Evolutionary conservation across 2,888 invertebrate genomes (phyloP).

Genomic region (Myathropa florea): DNA sequence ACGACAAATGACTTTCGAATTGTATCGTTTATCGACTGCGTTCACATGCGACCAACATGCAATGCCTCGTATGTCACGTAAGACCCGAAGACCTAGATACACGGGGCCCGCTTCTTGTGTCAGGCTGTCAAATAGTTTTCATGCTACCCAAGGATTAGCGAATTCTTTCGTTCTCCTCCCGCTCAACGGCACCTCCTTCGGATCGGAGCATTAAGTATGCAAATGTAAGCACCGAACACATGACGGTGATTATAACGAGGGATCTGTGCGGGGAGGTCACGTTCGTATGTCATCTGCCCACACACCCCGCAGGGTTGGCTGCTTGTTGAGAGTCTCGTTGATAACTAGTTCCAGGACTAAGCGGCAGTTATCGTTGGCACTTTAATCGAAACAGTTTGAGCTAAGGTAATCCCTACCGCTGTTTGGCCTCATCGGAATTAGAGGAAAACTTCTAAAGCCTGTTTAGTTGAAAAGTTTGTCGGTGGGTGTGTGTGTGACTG

Average conservation of each 20-base stretch:
- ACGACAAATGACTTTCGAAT: slow-evolving; percentile 40
- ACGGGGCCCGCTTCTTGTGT: slow-evolving; percentile 11
- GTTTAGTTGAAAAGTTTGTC: slow-evolving; percentile 24
- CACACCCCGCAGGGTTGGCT: neutral
- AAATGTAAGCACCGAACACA: slow-evolving; percentile 52
- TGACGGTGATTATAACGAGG: slow-evolving; percentile 47
- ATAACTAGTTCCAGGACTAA: slow-evolving; percentile 47
- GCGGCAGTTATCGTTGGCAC: slow-evolving; percentile 43
- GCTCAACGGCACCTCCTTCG: no score
- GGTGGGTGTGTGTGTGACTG: neutral
- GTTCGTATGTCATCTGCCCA: slow-evolving; percentile 47
- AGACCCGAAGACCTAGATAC: slow-evolving; percentile 15
- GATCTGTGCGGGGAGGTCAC: slow-evolving; percentile 26
- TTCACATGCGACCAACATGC: slow-evolving; percentile 59
- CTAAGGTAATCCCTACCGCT: slow-evolving; percentile 8
- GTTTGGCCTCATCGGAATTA: no score
- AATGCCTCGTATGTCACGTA: slow-evolving; percentile 56
- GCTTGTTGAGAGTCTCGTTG: slow-evolving; percentile 21
- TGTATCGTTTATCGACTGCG: slow-evolving; percentile 37
- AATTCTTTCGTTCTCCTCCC: slow-evolving; percentile 15
- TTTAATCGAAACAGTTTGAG: slow-evolving; percentile 53
- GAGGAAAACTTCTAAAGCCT: neutral
- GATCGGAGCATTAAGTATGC: slow-evolving; percentile 22
- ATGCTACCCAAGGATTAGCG: slow-evolving; percentile 59
- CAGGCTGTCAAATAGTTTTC: slow-evolving; percentile 54